Conservation (phyloP, 2,797 vertebrate species). For the Hephaestus fuliginosus region DNA sequence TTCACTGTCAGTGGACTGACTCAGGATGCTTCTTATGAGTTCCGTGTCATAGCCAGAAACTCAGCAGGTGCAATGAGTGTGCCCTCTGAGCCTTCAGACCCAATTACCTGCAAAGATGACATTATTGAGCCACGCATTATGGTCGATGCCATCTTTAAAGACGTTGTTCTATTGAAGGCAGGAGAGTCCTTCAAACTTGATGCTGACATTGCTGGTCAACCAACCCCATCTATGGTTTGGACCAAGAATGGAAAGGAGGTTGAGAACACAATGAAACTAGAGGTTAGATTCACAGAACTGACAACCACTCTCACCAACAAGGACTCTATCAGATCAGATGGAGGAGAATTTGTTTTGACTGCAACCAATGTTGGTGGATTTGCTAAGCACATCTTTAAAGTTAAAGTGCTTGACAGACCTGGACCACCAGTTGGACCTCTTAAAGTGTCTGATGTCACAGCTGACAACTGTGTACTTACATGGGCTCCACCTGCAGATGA, state of each 20-base stretch:
- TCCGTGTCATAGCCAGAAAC: constrained; percentile 95
- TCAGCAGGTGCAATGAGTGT: constrained; percentile 94
- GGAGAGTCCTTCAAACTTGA: constrained; percentile 96
- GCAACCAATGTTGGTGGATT: constrained; percentile 97
- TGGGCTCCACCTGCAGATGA: constrained; percentile 95
- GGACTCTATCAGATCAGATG: constrained; percentile 93
- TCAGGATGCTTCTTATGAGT: constrained; percentile 95
- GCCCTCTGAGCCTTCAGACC: constrained; percentile 94
- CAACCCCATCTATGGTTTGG: constrained; percentile 95
- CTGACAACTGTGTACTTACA: constrained; percentile 93
- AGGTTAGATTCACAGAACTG: constrained; percentile 93
- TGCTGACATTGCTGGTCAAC: constrained; percentile 96
- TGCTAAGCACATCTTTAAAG: constrained; percentile 96
- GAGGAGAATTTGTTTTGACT: constrained; percentile 94
- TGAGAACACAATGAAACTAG: constrained; percentile 93
- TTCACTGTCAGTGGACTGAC: constrained; percentile 97
- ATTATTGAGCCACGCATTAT: constrained; percentile 95
- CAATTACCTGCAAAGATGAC: constrained; percentile 96
- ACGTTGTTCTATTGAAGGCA: constrained; percentile 92
- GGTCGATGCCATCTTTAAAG: constrained; percentile 96
- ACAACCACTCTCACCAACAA: constrained; percentile 93
- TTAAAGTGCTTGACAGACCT: constrained; percentile 97
- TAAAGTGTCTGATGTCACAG: constrained; percentile 89
- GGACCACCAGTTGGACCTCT: constrained; percentile 95
- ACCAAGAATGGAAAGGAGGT: constrained; percentile 96